Evolutionary conservation across 1,140 invertebrate genomes (phyloP), one percentile per base, ranked within the genome.

Genomic region (Aphaenogaster rudis): DNA sequence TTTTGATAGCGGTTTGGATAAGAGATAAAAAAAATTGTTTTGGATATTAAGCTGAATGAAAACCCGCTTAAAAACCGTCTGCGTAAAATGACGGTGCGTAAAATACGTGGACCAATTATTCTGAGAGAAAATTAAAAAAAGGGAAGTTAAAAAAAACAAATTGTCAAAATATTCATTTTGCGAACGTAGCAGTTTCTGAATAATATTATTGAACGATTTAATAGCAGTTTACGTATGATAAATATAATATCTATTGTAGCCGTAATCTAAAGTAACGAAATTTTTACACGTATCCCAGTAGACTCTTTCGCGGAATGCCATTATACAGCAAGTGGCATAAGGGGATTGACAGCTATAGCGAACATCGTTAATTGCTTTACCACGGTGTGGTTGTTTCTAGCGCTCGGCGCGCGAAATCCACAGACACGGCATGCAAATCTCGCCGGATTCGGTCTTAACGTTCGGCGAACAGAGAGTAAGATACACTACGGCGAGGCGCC

Each of bases 361-460:
- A 54, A 61, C 80, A 76, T 74, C n/a, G 69, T 84, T 74, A 74
- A 84, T 63, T 74, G 80, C 45, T 76, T 76, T 15, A 84, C 80
- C 67, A 45, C 80, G 57, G 6, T 45, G 69, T 15, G 69, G 52
- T 84, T 63, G 69, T 63, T 74, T 28, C 80, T 36, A 45, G 42
- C 42, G 28, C 52, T 45, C 52, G 33, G 80, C 42, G 54, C 11
- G 42, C 54, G 17, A 74, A 74, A 74, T 59, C 28, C 80, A 61
- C 54, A 84, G 80, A 48, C 54, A 59, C n/a, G 69, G 54, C 57
- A 84, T 84, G 80, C 80, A 84, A 84, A 84, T 84, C 80, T 84
- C 69, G 42, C 42, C 21, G 69, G 54, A 33, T 61, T 74, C 52
- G 17, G 67, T 59, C 80, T 82, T 84, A 84, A 76, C 80, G 50